Evolutionary conservation across 2,113 vertebrate genomes (phyloP).

Genomic region (Pomatorhinus ruficollis): DNA sequence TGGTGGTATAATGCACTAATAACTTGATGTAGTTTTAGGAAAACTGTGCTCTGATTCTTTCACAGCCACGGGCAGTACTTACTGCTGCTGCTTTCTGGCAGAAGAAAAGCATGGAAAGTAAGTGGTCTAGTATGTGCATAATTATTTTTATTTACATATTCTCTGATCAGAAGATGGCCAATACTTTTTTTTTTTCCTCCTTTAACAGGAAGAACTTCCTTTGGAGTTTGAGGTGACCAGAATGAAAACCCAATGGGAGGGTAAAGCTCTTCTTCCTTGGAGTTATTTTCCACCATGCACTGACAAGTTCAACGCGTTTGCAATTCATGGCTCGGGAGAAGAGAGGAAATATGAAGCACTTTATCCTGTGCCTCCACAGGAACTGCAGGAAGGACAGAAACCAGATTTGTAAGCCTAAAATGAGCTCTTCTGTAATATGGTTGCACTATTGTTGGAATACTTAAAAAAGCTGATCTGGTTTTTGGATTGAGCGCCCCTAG

Average conservation of each 20-base stretch:
- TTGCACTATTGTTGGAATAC: neutral
- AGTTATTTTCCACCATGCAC: slow-evolving; percentile 72
- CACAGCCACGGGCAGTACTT: slow-evolving; percentile 90
- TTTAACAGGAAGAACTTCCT: slow-evolving; percentile 63
- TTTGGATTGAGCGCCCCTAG: neutral
- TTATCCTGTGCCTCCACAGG: slow-evolving; percentile 65
- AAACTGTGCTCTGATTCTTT: slow-evolving; percentile 30
- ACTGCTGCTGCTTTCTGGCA: slow-evolving; percentile 86
- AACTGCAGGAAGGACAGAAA: slow-evolving; percentile 67
- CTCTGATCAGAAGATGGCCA: neutral
- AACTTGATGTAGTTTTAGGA: neutral
- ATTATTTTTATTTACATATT: neutral
- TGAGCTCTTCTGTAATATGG: neutral
- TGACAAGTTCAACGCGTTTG: slow-evolving; percentile 77
- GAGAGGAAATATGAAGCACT: slow-evolving; percentile 76
- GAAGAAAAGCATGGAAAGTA: slow-evolving; percentile 85
- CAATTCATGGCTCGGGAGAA: slow-evolving; percentile 74
- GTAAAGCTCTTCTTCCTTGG: slow-evolving; percentile 74
- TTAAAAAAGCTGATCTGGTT: neutral
- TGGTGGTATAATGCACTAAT: neutral
- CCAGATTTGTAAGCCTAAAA: slow-evolving; percentile 19
- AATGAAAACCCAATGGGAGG: slow-evolving; percentile 68
- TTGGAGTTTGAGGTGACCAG: slow-evolving; percentile 66
- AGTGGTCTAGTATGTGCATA: slow-evolving; percentile 29
- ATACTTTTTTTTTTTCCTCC: neutral